Conservation (phyloP, 2,797 vertebrate species). For the Serranus cabrilla region DNA sequence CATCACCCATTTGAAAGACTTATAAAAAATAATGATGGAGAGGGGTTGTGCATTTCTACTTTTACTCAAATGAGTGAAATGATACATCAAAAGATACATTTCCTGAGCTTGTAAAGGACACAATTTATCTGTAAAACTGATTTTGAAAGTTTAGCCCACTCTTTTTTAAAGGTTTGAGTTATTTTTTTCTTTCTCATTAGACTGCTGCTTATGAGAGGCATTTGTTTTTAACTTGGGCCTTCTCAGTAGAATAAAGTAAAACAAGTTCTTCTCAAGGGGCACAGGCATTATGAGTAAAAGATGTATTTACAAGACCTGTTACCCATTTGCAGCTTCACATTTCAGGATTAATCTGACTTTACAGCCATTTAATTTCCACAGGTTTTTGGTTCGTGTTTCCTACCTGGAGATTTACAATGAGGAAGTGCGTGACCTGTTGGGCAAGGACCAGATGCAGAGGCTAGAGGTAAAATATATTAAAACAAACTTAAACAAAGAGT, state of each 20-base stretch:
- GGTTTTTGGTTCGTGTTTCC: constrained; percentile 98
- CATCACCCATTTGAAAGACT: not conserved
- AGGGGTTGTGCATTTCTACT: not conserved
- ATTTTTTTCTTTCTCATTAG: not conserved
- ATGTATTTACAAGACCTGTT: not conserved
- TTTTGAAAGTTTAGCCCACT: not conserved
- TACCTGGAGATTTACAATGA: constrained; percentile 99
- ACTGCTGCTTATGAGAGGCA: not conserved
- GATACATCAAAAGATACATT: no score
- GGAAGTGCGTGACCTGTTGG: constrained; percentile 95
- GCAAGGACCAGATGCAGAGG: constrained; percentile 97
- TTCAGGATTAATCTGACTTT: constrained; percentile 6
- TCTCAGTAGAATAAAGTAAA: not conserved
- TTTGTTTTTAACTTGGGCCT: not conserved
- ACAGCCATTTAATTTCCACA: constrained; percentile 60
- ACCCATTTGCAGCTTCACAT: constrained; percentile 8
- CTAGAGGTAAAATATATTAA: constrained; percentile 90
- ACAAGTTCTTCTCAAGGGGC: not conserved
- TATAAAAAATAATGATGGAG: not conserved
- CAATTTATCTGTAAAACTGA: not conserved
- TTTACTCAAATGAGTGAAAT: not conserved
- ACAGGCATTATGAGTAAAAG: not conserved
- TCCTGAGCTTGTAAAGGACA: not conserved
- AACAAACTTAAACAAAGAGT: not conserved
- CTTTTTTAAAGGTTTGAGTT: not conserved